Conservation (phyloP, 2,888 invertebrate genomes). For the Lumbricus terrestris region DNA sequence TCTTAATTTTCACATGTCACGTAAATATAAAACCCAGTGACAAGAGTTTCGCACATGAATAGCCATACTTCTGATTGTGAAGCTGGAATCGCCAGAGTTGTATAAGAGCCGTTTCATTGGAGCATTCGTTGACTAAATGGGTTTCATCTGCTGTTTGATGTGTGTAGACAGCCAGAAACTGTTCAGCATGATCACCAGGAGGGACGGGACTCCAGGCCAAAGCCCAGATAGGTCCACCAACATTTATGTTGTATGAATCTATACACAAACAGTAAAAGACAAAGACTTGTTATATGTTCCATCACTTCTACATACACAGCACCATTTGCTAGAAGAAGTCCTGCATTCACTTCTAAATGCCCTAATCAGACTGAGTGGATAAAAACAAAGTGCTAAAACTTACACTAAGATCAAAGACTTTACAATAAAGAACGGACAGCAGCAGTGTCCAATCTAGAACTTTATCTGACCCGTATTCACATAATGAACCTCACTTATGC, state of each 20-base stretch:
- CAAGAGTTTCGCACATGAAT: neutral
- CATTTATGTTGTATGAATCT: slow-evolving; percentile 18
- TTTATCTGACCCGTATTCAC: neutral
- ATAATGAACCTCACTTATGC: neutral
- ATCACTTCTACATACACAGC: too few relatives aligned
- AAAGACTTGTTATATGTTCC: neutral
- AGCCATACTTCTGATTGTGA: neutral
- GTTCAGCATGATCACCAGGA: neutral
- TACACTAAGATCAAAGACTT: neutral
- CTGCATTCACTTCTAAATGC: neutral
- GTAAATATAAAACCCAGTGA: neutral
- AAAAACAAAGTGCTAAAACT: neutral
- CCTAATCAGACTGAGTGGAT: neutral
- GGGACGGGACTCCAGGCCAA: slow-evolving; percentile 26
- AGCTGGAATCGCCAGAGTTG: slow-evolving; percentile 24
- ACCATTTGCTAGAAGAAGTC: too few relatives aligned
- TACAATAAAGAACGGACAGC: neutral
- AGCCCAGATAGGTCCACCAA: slow-evolving; percentile 25
- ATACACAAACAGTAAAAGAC: neutral
- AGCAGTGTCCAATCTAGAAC: neutral
- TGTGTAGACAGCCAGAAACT: slow-evolving; percentile 23
- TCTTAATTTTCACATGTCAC: neutral
- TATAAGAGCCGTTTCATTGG: slow-evolving; percentile 1
- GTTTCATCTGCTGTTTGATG: slow-evolving; percentile 15
- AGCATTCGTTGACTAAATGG: slow-evolving; percentile 11